Evolutionary conservation across 2,888 invertebrate genomes (phyloP), one percentile per base, ranked within the genome.

Genomic region (Suillia variegata): DNA sequence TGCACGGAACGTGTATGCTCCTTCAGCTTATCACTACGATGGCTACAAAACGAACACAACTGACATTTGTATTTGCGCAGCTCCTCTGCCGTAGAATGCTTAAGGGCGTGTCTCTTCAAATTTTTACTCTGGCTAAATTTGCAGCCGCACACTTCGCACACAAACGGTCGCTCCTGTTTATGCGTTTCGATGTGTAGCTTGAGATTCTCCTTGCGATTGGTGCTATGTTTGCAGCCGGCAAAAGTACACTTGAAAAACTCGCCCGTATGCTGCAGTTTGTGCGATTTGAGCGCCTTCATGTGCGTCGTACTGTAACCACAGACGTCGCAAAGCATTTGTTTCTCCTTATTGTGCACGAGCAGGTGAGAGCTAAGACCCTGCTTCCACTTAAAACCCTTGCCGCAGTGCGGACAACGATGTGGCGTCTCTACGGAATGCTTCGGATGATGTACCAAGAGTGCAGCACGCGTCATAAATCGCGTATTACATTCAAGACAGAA

Each of bases 221-320:
- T 81, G 0, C 79, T 78, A 67, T 83, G 82, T 10, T 76, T 76
- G 63, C 86, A 86, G 1, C 81, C 84, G 1, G 80, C 73, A 56
- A 80, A 76, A 0, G 83, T 77, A 67, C 86, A 86, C 51, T 81
- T 81, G 63, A 84, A 85, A 24, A 82, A 79, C 45, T 84, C 81
- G 0, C 85, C 85, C 0, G 85, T 83, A 64, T 86, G 86, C 17
- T 83, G 77, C 0, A 85, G 71, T 55, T 82, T 81, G 64, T 86
- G 86, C 0, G 85, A 84, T 63, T 84, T 84, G 4, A 86, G 76
- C 10, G 85, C 84, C 65, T 83, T 84, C 72, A 85, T 83, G 62
- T 86, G 85, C 0, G 84, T 84, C 0, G 86, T 85, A 42, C 85
- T 84, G 64, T 85, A 86, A 1, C 86, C 86, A 66, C 86, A 86